phyloP scores from a whole-genome alignment of 2,888 invertebrate genomes.

The Cactoblastis cactorum region DNA sequence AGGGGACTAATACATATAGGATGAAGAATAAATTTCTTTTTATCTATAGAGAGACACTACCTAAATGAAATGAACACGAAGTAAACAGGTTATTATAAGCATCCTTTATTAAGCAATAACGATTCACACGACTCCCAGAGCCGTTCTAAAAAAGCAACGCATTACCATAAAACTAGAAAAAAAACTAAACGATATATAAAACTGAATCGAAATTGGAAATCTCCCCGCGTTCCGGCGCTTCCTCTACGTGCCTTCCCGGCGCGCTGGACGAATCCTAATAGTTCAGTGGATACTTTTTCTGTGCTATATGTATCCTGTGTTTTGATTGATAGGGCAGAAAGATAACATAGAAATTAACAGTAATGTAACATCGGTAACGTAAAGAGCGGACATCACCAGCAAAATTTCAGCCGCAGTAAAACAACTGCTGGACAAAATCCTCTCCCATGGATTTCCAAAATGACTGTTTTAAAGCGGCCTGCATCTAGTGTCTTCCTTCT shows the following conservation, averaged over 20 bases:
- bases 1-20: too few relatives aligned
- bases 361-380: too few relatives aligned
- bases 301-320: constrained; percentile 69
- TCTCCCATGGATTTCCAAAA: too few relatives aligned
- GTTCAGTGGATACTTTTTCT: constrained; percentile 31
- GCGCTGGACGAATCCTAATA: constrained; percentile 59
- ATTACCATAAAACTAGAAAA: constrained; percentile 23
- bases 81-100: too few relatives aligned
- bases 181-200: constrained; percentile 1
- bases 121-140: not conserved
- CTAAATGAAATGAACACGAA: not conserved
- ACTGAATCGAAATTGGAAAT: constrained; percentile 69
- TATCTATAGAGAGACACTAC: not conserved
- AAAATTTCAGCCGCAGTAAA: too few relatives aligned
- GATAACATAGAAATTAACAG: too few relatives aligned
- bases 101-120: not conserved
- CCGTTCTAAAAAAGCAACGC: not conserved
- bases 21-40: not conserved
- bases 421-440: too few relatives aligned
- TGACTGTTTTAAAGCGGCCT: too few relatives aligned
- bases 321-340: constrained; percentile 69
- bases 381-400: too few relatives aligned
- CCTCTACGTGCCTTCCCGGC: constrained; percentile 73
- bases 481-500: too few relatives aligned
- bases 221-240: constrained; percentile 77